Conservation (phyloP, 1,140 invertebrate species). For the Papilio helenus region DNA sequence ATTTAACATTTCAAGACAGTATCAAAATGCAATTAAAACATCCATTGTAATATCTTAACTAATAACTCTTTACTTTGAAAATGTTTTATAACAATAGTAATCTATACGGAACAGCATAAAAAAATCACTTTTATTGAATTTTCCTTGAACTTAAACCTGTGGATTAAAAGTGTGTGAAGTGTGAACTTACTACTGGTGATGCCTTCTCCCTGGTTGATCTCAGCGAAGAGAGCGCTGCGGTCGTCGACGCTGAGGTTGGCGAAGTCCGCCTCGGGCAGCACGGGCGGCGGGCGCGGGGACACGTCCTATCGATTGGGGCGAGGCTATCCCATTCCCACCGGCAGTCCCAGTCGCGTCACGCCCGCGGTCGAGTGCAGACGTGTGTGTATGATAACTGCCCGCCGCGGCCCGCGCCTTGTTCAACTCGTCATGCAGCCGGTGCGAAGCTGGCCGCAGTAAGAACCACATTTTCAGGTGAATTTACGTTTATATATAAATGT, state of each 20-base stretch:
- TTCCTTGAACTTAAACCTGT: too few species aligned
- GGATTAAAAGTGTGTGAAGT: too few species aligned
- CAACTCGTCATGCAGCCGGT: constrained; percentile 54
- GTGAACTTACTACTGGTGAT: constrained; percentile 92
- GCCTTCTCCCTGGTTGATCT: constrained; percentile 96
- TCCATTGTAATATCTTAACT: neutral
- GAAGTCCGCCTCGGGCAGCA: constrained; percentile 84
- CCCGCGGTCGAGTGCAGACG: constrained; percentile 34
- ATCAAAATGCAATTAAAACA: neutral
- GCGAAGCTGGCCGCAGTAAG: constrained; percentile 57
- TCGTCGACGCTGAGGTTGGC: constrained; percentile 85
- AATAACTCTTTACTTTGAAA: too few species aligned
- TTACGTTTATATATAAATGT: constrained; percentile 22
- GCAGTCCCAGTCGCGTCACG: constrained; percentile 50
- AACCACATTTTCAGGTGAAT: constrained; percentile 53
- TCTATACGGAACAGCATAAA: too few species aligned
- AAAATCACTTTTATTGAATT: too few species aligned
- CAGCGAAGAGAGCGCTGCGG: constrained; percentile 94
- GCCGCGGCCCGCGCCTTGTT: constrained; percentile 40
- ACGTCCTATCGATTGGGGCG: constrained; percentile 64
- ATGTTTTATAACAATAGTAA: too few species aligned
- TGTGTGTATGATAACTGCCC: constrained; percentile 42
- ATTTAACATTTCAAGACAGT: neutral
- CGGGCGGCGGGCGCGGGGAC: constrained; percentile 79
- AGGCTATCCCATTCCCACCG: constrained; percentile 42